Percentiles rank a stretch among this genome's conserved stretches.
phyloP scores from a whole-genome alignment of 1,140 invertebrate genomes.

The Fopius arisanus region DNA sequence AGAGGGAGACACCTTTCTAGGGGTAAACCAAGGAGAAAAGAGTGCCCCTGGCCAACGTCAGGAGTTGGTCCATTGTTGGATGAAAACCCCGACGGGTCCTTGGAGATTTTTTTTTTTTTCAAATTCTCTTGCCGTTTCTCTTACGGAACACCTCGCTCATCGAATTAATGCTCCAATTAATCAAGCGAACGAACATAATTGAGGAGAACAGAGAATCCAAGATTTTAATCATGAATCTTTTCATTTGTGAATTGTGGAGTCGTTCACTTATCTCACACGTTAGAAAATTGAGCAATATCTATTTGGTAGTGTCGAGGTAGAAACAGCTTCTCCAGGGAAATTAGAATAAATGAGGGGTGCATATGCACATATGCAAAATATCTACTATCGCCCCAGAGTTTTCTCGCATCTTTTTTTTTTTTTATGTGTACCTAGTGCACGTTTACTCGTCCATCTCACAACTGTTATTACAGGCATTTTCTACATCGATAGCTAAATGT shows the following conservation, averaged over 20 bases:
- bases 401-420: neutral
- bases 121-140: neutral
- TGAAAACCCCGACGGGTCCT: neutral
- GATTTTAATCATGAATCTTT: too few species aligned
- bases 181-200: neutral
- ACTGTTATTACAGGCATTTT: neutral
- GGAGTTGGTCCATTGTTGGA: neutral
- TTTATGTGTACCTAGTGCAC: neutral
- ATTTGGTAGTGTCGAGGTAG: neutral
- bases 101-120: neutral
- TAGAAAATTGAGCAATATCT: neutral
- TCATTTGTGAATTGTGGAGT: too few species aligned
- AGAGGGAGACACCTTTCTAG: neutral
- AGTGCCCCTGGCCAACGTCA: conserved; percentile 4
- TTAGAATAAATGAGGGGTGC: neutral
- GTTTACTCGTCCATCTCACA: neutral
- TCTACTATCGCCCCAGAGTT: neutral
- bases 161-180: neutral
- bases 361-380: neutral
- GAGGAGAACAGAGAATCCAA: neutral
- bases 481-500: neutral
- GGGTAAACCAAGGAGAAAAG: neutral
- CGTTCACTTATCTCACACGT: too few species aligned
- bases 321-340: neutral
- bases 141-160: neutral